Percentiles rank a stretch among this genome's conserved stretches.
These are phyloP conservation scores for Hypothenemus hampei DNA, from an alignment of 1,140 invertebrate genomes.

Conservation along the genomic window DNA sequence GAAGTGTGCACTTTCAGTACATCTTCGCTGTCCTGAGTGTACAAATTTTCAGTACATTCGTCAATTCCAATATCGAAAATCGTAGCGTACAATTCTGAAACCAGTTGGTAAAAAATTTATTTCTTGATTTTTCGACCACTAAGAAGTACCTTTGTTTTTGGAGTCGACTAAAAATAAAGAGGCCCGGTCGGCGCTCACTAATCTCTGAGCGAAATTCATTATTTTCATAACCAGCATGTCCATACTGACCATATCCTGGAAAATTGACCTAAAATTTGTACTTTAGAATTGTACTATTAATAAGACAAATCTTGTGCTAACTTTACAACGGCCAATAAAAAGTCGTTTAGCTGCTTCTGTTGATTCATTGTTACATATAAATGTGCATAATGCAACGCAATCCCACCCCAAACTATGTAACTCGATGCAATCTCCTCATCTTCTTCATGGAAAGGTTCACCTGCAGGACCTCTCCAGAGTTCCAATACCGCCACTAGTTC, in stretches of 20 bases:
- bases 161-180: conserved; percentile 72
- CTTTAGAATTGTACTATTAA: background rate
- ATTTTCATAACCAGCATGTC: conserved; percentile 78
- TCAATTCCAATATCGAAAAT: conserved; percentile 69
- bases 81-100: conserved; percentile 67
- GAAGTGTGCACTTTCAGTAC: conserved; percentile 35
- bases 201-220: conserved; percentile 73
- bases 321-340: conserved; percentile 69
- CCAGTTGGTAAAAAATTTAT: background rate
- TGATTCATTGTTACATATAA: conserved; percentile 59
- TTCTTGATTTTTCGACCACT: background rate
- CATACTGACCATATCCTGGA: conserved; percentile 81
- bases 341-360: conserved; percentile 64
- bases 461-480: conserved; percentile 43
- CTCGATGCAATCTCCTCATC: conserved; percentile 63
- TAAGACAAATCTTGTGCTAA: conserved; percentile 44
- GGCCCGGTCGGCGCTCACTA: conserved; percentile 76
- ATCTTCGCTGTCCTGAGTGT: conserved; percentile 34
- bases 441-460: conserved; percentile 54
- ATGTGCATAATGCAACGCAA: conserved; percentile 57
- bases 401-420: conserved; percentile 61
- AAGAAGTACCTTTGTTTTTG: conserved; percentile 48
- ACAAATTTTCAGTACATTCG: conserved; percentile 31
- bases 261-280: conserved; percentile 53
- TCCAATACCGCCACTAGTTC: conserved; percentile 54